Conservation (phyloP, 1,140 invertebrate genomes). For the Contarinia nasturtii region DNA sequence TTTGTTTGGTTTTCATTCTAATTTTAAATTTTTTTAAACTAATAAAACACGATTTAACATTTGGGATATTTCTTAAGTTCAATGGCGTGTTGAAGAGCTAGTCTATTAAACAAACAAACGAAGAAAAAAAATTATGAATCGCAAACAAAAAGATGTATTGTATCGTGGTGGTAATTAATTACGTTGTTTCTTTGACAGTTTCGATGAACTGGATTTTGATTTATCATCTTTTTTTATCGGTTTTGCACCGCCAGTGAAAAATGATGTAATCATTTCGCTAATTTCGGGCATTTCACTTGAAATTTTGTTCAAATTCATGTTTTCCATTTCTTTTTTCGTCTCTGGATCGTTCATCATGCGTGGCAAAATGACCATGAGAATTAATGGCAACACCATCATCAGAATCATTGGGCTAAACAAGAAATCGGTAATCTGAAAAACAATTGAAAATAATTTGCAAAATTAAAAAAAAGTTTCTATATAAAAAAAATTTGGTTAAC, state of each 20-base stretch:
- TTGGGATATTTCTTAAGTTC: too few species aligned
- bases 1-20: too few species aligned
- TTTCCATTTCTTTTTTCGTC: constrained; percentile 84
- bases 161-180: too few species aligned
- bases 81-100: too few species aligned
- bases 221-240: constrained; percentile 16
- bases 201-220: neutral
- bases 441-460: too few species aligned
- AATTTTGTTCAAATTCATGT: constrained; percentile 35
- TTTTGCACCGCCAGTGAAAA: constrained; percentile 41
- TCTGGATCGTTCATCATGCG: constrained; percentile 96
- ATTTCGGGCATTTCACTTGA: constrained; percentile 75
- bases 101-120: too few species aligned
- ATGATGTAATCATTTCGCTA: constrained; percentile 71
- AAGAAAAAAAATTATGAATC: too few species aligned
- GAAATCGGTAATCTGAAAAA: constrained; percentile 64
- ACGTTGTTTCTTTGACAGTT: neutral
- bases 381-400: constrained; percentile 87
- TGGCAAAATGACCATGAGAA: constrained; percentile 81
- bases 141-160: too few species aligned
- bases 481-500: neutral
- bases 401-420: constrained; percentile 94
- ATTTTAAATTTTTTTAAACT: too few species aligned
- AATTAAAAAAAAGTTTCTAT: neutral
- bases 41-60: too few species aligned